Evolutionary conservation across 2,888 invertebrate genomes (phyloP).

Genomic region (Melieria omissa): DNA sequence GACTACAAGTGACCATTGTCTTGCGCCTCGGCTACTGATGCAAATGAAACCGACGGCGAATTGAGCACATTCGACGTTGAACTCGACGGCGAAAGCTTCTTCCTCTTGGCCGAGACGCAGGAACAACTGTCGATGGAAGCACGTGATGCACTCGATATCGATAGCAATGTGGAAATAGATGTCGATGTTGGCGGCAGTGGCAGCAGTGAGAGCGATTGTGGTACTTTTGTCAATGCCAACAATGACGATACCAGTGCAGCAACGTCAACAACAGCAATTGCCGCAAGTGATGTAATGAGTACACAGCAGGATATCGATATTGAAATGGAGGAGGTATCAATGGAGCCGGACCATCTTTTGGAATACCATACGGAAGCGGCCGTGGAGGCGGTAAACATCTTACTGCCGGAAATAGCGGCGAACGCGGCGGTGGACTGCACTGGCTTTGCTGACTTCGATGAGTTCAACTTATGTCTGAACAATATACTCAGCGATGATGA

Average conservation of each 20-base stretch:
- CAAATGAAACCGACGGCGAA: conserved; percentile 51
- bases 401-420: conserved; percentile 55
- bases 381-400: conserved; percentile 52
- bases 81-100: conserved; percentile 42
- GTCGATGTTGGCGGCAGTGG: conserved; percentile 24
- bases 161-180: conserved; percentile 38
- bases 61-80: conserved; percentile 45
- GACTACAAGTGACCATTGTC: conserved; percentile 80
- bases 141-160: conserved; percentile 20
- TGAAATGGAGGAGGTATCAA: not conserved
- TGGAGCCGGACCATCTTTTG: conserved; percentile 46
- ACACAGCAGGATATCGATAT: conserved; percentile 4
- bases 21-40: conserved; percentile 66
- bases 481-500: conserved; percentile 58
- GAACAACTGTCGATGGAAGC: conserved; percentile 41
- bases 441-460: conserved; percentile 60
- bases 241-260: not conserved
- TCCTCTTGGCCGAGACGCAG: conserved; percentile 61
- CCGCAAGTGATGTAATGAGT: not conserved
- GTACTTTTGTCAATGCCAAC: conserved; percentile 20
- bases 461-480: conserved; percentile 60
- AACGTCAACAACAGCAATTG: conserved; percentile 7
- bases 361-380: conserved; percentile 47
- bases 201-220: conserved; percentile 4
- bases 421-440: conserved; percentile 53